Conservation (phyloP, 2,888 invertebrate species). For the Hyppa rectilinea region DNA sequence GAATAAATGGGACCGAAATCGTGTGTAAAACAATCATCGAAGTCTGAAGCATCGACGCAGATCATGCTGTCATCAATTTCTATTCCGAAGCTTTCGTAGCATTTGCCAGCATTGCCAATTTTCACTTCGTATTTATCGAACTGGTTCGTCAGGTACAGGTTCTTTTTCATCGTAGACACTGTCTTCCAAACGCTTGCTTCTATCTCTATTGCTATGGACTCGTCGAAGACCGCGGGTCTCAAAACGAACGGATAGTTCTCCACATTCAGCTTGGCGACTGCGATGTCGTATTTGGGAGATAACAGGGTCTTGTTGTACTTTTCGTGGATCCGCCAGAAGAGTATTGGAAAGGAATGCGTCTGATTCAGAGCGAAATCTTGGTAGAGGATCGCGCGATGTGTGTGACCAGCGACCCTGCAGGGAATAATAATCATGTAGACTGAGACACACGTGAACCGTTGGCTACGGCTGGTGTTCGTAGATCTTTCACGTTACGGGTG, state of each 20-base stretch:
- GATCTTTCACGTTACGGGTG: neutral
- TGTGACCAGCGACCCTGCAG: constrained; percentile 68
- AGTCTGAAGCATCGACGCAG: constrained; percentile 30
- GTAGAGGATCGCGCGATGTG: constrained; percentile 79
- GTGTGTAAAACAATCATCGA: constrained; percentile 39
- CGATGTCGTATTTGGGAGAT: constrained; percentile 78
- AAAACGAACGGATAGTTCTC: constrained; percentile 63
- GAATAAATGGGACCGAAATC: constrained; percentile 48
- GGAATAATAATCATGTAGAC: neutral
- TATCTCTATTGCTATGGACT: neutral
- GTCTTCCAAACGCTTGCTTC: constrained; percentile 55
- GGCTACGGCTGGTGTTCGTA: neutral
- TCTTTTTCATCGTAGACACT: constrained; percentile 43
- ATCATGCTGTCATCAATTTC: constrained; percentile 43
- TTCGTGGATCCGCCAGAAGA: constrained; percentile 83
- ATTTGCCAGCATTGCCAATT: constrained; percentile 14
- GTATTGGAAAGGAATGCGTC: constrained; percentile 77
- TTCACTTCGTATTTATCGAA: constrained; percentile 41
- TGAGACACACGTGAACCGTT: neutral
- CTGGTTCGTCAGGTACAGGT: constrained; percentile 43
- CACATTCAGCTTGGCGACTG: constrained; percentile 80
- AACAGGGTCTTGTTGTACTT: constrained; percentile 72
- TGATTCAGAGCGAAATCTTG: constrained; percentile 77
- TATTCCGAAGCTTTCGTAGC: constrained; percentile 45
- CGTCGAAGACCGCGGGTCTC: constrained; percentile 32